Conservation (phyloP, 2,888 invertebrate species). For the Apamea crenata region DNA sequence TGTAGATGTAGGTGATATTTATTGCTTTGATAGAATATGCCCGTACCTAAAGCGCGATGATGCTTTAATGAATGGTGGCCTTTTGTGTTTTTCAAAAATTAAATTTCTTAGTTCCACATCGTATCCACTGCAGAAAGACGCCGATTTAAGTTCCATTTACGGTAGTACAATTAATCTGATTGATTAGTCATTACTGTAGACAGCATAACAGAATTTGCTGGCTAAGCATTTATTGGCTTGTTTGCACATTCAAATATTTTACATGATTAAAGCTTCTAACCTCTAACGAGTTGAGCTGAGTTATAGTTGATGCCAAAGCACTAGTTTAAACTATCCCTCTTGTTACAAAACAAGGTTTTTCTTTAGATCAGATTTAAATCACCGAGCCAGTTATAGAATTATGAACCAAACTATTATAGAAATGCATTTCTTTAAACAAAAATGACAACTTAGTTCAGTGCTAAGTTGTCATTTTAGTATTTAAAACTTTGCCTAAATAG, state of each 20-base stretch:
- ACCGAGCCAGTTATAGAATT: neutral
- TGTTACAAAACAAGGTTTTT: neutral
- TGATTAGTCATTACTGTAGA: constrained; percentile 8
- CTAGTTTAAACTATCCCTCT: constrained; percentile 39
- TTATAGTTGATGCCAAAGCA: constrained; percentile 53
- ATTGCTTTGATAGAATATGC: constrained; percentile 77
- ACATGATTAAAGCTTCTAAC: constrained; percentile 13
- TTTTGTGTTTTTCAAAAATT: constrained; percentile 56
- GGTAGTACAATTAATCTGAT: constrained; percentile 31
- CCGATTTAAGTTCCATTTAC: constrained; percentile 62
- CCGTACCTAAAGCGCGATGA: constrained; percentile 80
- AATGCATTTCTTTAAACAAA: neutral
- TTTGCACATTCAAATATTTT: constrained; percentile 21
- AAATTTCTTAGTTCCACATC: constrained; percentile 74
- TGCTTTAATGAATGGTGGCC: constrained; percentile 68
- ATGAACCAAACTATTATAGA: neutral
- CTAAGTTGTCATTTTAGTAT: neutral
- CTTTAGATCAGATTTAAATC: neutral
- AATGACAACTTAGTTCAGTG: neutral
- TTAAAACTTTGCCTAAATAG: neutral
- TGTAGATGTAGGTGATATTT: constrained; percentile 72
- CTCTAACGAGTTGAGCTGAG: constrained; percentile 16
- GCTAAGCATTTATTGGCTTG: constrained; percentile 20
- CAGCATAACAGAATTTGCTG: constrained; percentile 15
- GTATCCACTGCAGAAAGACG: constrained; percentile 49